A percentile compares a stretch with the other conserved stretches of the same genome.
These are phyloP conservation scores for Ernsta delagoae DNA, from an alignment of 2,888 invertebrate genomes.

Conservation along the genomic window DNA sequence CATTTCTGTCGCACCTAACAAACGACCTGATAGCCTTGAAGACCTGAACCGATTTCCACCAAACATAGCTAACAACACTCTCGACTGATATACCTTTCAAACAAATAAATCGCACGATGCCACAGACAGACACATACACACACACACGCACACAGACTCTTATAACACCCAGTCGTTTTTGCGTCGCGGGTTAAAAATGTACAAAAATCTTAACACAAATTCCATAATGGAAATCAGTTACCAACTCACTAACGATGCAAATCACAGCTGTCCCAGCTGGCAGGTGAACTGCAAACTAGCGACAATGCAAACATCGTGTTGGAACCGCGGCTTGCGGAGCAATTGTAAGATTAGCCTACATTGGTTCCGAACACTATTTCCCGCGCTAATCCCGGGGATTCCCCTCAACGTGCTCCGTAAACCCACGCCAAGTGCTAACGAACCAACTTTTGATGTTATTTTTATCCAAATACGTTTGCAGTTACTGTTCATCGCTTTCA, in stretches of 20 bases:
- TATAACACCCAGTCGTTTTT: no score
- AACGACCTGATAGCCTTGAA: no score
- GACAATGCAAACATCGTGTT: constrained; percentile 13
- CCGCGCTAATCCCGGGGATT: constrained; percentile 21
- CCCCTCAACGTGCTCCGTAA: constrained; percentile 3
- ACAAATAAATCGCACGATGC: no score
- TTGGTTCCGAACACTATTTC: constrained; percentile 30
- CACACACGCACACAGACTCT: no score
- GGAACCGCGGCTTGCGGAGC: constrained; percentile 12
- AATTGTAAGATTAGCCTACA: constrained; percentile 33
- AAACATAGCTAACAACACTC: no score
- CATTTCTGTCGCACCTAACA: no score
- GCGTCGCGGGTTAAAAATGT: no score
- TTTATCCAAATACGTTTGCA: not conserved
- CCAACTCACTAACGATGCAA: not conserved
- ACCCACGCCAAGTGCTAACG: constrained; percentile 14
- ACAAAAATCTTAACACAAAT: no score
- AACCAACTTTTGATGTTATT: constrained; percentile 9
- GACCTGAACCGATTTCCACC: no score
- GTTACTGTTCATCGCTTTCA: not conserved
- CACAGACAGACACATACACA: no score
- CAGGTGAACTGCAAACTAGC: not conserved
- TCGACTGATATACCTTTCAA: no score
- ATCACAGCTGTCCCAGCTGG: not conserved
- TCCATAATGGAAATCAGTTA: not conserved